These are phyloP conservation scores for Incurvaria masculella DNA, from an alignment of 2,888 invertebrate species.

Conservation along the genomic window DNA sequence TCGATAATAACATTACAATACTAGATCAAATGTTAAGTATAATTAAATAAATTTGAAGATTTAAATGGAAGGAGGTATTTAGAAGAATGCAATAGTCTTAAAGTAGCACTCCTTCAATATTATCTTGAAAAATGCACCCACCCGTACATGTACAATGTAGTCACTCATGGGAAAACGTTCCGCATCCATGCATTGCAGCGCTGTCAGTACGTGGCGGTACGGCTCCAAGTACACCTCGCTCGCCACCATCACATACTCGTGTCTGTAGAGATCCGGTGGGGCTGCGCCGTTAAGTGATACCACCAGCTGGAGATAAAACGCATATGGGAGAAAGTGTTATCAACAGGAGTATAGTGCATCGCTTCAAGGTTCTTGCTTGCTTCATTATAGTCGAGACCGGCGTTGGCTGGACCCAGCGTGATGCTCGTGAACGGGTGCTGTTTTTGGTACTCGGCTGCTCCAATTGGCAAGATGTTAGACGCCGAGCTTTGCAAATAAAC, in stretches of 20 bases:
- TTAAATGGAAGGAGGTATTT: background rate
- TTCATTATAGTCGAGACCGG: background rate
- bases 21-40: background rate
- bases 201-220: conserved; percentile 69
- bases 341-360: background rate
- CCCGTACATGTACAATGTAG: conserved; percentile 63
- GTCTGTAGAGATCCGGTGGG: conserved; percentile 30
- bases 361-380: background rate
- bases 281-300: conserved; percentile 41
- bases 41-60: background rate
- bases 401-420: background rate
- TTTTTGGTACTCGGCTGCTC: too few species aligned
- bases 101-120: conserved; percentile 2
- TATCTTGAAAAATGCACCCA: conserved; percentile 17
- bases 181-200: conserved; percentile 57
- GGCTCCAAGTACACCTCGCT: conserved; percentile 80
- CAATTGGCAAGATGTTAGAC: too few species aligned
- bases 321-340: background rate
- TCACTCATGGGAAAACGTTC: conserved; percentile 63
- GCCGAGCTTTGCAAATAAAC: too few species aligned
- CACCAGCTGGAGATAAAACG: conserved; percentile 31
- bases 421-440: too few species aligned
- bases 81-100: background rate
- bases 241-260: conserved; percentile 65
- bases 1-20: conserved; percentile 4